Conservation (phyloP, 2,888 invertebrate genomes). For the Nomada ferruginata region DNA sequence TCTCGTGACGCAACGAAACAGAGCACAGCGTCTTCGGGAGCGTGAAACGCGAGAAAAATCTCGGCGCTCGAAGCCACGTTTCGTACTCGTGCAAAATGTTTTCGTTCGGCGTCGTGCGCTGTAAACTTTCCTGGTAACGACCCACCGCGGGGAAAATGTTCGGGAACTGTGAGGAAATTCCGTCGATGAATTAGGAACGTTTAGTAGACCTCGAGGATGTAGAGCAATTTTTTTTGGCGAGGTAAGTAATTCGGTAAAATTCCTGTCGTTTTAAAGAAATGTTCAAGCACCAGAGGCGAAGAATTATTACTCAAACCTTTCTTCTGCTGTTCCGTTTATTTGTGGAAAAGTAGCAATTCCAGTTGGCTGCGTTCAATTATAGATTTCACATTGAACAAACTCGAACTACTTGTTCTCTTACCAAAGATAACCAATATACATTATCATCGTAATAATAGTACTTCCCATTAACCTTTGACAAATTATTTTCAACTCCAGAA, state of each 20-base stretch:
- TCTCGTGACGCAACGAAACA: constrained; percentile 3
- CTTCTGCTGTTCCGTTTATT: too few relatives aligned
- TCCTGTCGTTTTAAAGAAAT: too few relatives aligned
- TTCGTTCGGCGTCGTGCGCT: background rate
- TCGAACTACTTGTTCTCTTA: background rate
- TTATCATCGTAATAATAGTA: background rate
- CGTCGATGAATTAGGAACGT: background rate
- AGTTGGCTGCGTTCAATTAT: too few relatives aligned
- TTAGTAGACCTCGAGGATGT: background rate
- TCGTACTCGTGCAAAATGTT: too few relatives aligned
- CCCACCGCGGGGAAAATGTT: background rate
- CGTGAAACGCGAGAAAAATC: constrained; percentile 14
- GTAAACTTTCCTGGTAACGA: constrained; percentile 8
- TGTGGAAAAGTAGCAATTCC: too few relatives aligned
- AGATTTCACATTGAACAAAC: too few relatives aligned
- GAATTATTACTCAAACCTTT: background rate
- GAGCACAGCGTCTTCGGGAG: background rate
- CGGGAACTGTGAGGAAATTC: background rate
- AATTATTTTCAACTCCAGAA: background rate
- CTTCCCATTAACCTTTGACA: background rate
- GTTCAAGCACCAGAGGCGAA: background rate
- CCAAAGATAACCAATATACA: background rate
- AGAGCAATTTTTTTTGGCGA: background rate
- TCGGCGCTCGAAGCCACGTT: background rate
- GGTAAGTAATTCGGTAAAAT: background rate